phyloP scores from a whole-genome alignment of 2,113 vertebrate species.

The Lethenteron camtschaticum region DNA sequence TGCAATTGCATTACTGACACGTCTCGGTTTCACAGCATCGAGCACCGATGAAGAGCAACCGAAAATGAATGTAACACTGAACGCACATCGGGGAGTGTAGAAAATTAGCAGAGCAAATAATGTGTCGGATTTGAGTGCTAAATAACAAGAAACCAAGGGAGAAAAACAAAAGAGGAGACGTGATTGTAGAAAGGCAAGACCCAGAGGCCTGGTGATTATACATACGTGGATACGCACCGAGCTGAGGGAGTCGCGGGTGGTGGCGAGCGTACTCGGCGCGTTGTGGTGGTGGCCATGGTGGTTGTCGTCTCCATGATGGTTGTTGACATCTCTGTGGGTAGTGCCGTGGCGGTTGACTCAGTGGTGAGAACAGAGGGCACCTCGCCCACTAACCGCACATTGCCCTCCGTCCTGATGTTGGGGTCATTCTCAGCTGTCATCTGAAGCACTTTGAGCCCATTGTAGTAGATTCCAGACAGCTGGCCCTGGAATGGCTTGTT shows the following conservation, averaged over 20 bases:
- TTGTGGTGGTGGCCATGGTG: conserved; percentile 5
- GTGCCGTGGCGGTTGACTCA: neutral
- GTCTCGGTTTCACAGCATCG: too few species aligned
- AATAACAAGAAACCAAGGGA: too few species aligned
- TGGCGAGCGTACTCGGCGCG: conserved; percentile 1
- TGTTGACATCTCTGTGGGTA: conserved; percentile 2
- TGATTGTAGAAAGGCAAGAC: too few species aligned
- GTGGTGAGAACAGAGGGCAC: conserved; percentile 1
- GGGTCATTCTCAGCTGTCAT: conserved; percentile 1
- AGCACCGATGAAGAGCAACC: too few species aligned
- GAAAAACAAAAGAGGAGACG: too few species aligned
- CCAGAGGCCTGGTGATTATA: too few species aligned
- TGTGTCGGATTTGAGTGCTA: too few species aligned
- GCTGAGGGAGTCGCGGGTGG: conserved; percentile 3
- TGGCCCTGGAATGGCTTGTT: conserved; percentile 5
- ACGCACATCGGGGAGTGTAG: too few species aligned
- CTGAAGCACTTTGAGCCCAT: conserved; percentile 5
- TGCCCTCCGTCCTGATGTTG: conserved; percentile 1
- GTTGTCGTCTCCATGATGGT: conserved; percentile 5
- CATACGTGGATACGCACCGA: neutral
- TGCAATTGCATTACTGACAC: too few species aligned
- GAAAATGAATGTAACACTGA: too few species aligned
- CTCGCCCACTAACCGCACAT: neutral
- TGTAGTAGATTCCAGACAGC: conserved; percentile 4
- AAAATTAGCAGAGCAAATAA: too few species aligned